Conservation (phyloP, 2,113 vertebrate genomes). For the Cromileptes altivelis region DNA sequence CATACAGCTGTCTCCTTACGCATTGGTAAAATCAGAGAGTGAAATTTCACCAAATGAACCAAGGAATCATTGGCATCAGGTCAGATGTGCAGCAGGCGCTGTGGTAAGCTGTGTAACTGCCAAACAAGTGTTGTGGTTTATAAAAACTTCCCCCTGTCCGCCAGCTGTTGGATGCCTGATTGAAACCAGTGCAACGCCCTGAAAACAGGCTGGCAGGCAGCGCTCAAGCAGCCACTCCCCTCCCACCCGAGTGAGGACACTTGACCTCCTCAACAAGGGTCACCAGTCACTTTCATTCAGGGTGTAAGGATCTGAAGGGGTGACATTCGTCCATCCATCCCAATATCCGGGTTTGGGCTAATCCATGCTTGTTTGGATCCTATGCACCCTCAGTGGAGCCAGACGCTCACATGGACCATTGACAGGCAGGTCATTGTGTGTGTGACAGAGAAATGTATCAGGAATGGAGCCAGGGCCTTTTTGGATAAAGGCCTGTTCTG, state of each 20-base stretch:
- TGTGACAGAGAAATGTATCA: constrained; percentile 77
- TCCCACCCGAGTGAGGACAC: constrained; percentile 85
- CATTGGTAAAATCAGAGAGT: neutral
- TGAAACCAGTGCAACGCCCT: constrained; percentile 8
- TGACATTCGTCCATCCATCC: constrained; percentile 68
- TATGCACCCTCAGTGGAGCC: constrained; percentile 62
- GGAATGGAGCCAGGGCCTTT: constrained; percentile 69
- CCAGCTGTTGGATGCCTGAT: constrained; percentile 27
- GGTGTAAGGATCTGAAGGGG: constrained; percentile 80
- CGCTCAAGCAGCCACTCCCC: constrained; percentile 78
- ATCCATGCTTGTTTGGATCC: constrained; percentile 84
- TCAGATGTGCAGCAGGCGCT: neutral
- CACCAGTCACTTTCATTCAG: constrained; percentile 87
- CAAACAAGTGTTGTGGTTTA: neutral
- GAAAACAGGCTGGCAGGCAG: constrained; percentile 79
- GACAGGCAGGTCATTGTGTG: constrained; percentile 83
- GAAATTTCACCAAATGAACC: neutral
- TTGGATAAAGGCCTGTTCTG: constrained; percentile 83
- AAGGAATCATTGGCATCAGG: neutral
- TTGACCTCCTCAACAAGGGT: constrained; percentile 86
- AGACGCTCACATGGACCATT: constrained; percentile 76
- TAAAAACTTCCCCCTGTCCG: constrained; percentile 2
- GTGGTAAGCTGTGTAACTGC: neutral
- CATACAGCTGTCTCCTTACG: too few species aligned
- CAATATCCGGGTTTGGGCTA: constrained; percentile 75